Percentiles rank a stretch among this genome's conserved stretches.
phyloP scores from a whole-genome alignment of 1,140 invertebrate genomes.

The Neuroterus valhalla region DNA sequence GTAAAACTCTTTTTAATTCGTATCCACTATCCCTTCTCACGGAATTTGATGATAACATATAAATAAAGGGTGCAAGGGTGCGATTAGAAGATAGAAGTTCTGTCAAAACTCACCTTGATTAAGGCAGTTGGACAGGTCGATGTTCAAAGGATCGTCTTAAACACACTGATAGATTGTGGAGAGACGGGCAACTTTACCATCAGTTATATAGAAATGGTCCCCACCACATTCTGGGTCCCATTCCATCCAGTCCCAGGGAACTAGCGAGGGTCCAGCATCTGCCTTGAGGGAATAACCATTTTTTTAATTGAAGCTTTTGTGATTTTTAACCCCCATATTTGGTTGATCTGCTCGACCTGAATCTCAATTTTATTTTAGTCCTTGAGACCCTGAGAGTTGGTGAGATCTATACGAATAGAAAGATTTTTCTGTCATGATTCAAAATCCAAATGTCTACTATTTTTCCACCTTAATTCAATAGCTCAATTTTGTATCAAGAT shows the following conservation, averaged over 20 bases:
- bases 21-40: background rate
- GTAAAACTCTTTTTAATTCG: conserved; percentile 6
- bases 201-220: conserved; percentile 73
- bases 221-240: conserved; percentile 54
- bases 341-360: background rate
- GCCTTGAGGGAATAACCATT: background rate
- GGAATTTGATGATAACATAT: background rate
- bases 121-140: conserved; percentile 51
- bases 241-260: conserved; percentile 55
- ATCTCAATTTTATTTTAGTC: background rate
- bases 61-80: background rate
- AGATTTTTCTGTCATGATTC: too few species aligned
- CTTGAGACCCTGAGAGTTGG: too few species aligned
- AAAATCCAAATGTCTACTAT: too few species aligned
- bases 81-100: conserved; percentile 9
- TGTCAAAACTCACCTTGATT: conserved; percentile 66
- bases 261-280: background rate
- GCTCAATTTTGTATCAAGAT: too few species aligned
- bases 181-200: conserved; percentile 65
- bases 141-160: conserved; percentile 60
- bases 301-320: conserved; percentile 10
- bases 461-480: too few species aligned
- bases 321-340: background rate
- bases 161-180: conserved; percentile 70
- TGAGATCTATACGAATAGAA: too few species aligned